These are phyloP conservation scores for Tetranychus urticae DNA, from an alignment of 1,140 invertebrate genomes.

Conservation along the genomic window DNA sequence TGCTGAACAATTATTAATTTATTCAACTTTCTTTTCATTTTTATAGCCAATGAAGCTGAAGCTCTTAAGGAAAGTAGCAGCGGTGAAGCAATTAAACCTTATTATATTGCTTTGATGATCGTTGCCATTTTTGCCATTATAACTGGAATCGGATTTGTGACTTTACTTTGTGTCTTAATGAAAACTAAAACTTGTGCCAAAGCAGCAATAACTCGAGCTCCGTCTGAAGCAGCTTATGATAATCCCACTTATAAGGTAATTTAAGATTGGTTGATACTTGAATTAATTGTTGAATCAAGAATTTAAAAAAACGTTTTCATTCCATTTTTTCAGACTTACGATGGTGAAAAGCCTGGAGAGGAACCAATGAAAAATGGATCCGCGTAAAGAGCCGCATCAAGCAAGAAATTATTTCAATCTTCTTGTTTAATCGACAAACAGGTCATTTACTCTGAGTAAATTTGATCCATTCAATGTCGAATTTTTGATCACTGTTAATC, in stretches of 20 bases:
- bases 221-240: constrained; percentile 48
- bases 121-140: constrained; percentile 62
- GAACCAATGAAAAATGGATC: constrained; percentile 10
- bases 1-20: not conserved
- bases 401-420: no score
- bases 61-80: constrained; percentile 48
- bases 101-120: constrained; percentile 60
- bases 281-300: no score
- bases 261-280: not conserved
- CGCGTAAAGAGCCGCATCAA: not conserved
- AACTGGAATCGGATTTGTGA: constrained; percentile 48
- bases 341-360: constrained; percentile 11
- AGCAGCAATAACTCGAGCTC: constrained; percentile 33
- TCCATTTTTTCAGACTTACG: constrained; percentile 11
- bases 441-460: no score
- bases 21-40: not conserved
- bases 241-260: constrained; percentile 79
- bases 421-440: no score
- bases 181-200: constrained; percentile 41
- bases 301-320: not conserved
- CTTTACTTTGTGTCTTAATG: constrained; percentile 50
- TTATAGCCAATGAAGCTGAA: constrained; percentile 33
- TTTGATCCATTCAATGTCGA: no score
- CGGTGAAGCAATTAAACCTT: constrained; percentile 31
- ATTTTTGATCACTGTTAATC: no score